Evolutionary conservation across 2,113 vertebrate species (phyloP).

Genomic region (Odocoileus virginianus): DNA sequence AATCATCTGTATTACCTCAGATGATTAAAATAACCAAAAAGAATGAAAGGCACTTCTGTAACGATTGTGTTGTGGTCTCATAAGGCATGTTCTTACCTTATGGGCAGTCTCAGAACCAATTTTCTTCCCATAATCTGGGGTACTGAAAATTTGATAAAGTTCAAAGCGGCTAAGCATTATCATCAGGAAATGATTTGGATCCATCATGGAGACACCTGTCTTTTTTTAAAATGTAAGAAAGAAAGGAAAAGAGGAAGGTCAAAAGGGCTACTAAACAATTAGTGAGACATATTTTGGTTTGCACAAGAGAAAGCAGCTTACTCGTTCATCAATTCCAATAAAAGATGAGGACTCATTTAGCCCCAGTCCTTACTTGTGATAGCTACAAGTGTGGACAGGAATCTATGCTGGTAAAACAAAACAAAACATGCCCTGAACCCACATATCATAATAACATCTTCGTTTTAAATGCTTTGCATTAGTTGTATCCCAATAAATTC

Average conservation of each 20-base stretch:
- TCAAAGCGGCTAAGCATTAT: conserved; percentile 96
- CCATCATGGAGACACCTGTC: conserved; percentile 99
- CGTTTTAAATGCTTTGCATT: neutral
- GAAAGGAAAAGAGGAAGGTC: conserved; percentile 31
- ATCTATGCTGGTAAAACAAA: neutral
- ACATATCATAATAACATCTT: neutral
- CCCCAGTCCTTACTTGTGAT: neutral
- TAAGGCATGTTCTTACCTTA: conserved; percentile 83
- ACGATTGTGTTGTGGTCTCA: neutral
- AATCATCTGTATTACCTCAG: neutral
- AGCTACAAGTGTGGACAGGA: neutral
- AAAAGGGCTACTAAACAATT: conserved; percentile 21
- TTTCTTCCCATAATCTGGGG: conserved; percentile 91
- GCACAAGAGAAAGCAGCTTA: neutral
- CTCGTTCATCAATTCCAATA: neutral
- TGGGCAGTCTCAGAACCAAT: conserved; percentile 89
- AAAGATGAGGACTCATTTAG: neutral
- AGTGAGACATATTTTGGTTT: neutral
- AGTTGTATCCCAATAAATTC: neutral
- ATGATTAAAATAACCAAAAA: neutral
- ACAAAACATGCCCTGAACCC: neutral
- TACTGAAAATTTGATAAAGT: conserved; percentile 95
- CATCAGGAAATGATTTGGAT: conserved; percentile 99
- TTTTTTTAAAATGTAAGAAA: conserved; percentile 76
- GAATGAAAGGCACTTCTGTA: neutral